Conservation (phyloP, 1,140 invertebrate genomes). For the Battus philenor region DNA sequence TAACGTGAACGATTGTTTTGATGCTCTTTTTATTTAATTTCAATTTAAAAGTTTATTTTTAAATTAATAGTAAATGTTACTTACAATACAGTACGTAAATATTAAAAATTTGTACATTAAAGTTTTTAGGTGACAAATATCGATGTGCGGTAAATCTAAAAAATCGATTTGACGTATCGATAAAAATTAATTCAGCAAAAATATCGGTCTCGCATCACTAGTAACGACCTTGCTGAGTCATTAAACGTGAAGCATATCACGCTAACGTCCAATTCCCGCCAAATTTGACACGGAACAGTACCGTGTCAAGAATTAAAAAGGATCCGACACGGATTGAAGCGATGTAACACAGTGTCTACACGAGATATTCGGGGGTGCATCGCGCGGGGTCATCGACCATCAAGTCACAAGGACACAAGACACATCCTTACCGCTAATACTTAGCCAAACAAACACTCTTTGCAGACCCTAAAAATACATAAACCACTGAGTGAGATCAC, state of each 20-base stretch:
- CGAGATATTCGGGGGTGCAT: constrained; percentile 7
- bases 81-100: no score
- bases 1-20: no score
- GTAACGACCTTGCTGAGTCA: constrained; percentile 6
- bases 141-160: no score
- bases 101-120: no score
- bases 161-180: no score
- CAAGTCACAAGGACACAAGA: not conserved
- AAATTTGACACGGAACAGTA: constrained; percentile 7
- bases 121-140: no score
- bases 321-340: constrained; percentile 10
- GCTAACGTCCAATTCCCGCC: constrained; percentile 5
- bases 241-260: constrained; percentile 2
- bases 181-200: no score
- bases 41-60: no score
- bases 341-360: constrained; percentile 7
- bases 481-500: no score
- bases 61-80: no score
- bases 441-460: constrained; percentile 1
- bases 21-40: no score
- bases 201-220: not conserved
- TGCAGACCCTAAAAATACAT: no score
- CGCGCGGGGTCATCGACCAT: constrained; percentile 1
- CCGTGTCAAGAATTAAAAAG: constrained; percentile 6
- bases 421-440: not conserved